Percentiles rank a stretch among this genome's conserved stretches.
Conservation (phyloP, 2,888 invertebrate species). For the Harpalus rubripes region DNA sequence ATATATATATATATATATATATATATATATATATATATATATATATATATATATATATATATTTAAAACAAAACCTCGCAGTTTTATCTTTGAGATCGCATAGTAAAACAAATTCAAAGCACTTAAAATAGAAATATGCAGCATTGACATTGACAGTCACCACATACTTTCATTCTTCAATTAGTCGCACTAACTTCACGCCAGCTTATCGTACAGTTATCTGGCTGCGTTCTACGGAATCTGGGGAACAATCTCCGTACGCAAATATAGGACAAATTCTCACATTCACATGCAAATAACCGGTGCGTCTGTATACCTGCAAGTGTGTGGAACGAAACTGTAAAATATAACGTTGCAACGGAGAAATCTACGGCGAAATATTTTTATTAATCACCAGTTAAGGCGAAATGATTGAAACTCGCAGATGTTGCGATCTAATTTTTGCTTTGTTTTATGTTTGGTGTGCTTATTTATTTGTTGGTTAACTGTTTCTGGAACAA, state of each 20-base stretch:
- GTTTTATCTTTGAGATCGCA: too few relatives aligned
- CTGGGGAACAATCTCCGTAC: conserved; percentile 7
- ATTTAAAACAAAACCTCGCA: too few relatives aligned
- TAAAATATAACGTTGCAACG: conserved; percentile 33
- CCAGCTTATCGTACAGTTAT: neutral
- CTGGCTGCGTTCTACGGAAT: neutral
- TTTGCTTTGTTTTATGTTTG: neutral
- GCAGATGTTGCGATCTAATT: conserved; percentile 30
- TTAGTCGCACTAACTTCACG: neutral
- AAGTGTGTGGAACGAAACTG: conserved; percentile 14
- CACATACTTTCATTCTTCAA: neutral
- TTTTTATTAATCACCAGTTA: conserved; percentile 1
- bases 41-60: too few relatives aligned
- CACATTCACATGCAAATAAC: conserved; percentile 6
- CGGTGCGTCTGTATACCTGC: neutral
- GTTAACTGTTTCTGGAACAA: conserved; percentile 4
- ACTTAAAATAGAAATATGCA: too few relatives aligned
- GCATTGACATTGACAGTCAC: conserved; percentile 7
- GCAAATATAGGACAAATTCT: conserved; percentile 26
- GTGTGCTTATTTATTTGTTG: neutral
- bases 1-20: too few relatives aligned
- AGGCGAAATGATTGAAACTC: conserved; percentile 11
- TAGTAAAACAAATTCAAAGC: too few relatives aligned
- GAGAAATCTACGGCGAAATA: conserved; percentile 20
- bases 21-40: too few relatives aligned